These are phyloP conservation scores for Erebia aethiops DNA, from an alignment of 2,888 invertebrate species.

Conservation along the genomic window DNA sequence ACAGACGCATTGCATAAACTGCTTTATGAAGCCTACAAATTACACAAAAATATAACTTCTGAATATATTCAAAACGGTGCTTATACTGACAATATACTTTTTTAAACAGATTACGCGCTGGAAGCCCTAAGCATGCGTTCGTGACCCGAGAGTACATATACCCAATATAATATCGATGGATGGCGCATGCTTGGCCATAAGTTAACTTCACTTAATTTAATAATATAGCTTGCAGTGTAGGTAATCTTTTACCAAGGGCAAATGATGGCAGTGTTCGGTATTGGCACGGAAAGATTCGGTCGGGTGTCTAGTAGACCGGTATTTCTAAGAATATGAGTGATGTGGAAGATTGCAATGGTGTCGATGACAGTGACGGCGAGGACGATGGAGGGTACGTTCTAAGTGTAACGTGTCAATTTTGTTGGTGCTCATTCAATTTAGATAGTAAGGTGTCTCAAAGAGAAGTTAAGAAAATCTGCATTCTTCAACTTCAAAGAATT, in stretches of 20 bases:
- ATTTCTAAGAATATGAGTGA: slow-evolving; percentile 64
- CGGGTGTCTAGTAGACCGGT: slow-evolving; percentile 49
- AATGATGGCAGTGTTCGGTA: slow-evolving; percentile 68
- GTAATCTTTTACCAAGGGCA: slow-evolving; percentile 81
- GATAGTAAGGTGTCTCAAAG: slow-evolving; percentile 10
- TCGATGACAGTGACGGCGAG: slow-evolving; percentile 55
- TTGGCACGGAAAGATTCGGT: slow-evolving; percentile 60
- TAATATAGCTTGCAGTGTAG: slow-evolving; percentile 76
- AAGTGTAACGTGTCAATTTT: slow-evolving; percentile 25
- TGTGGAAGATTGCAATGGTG: slow-evolving; percentile 74
- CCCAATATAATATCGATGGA: slow-evolving; percentile 47
- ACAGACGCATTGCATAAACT: slow-evolving; percentile 1
- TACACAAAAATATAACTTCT: slow-evolving; percentile 33
- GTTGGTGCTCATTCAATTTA: slow-evolving; percentile 21
- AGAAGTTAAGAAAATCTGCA: background rate
- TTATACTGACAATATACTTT: slow-evolving; percentile 16
- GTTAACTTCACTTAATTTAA: slow-evolving; percentile 80
- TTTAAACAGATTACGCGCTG: slow-evolving; percentile 75
- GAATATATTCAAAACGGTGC: slow-evolving; percentile 37
- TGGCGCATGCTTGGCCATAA: slow-evolving; percentile 75
- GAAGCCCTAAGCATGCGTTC: slow-evolving; percentile 78
- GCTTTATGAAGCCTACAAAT: slow-evolving; percentile 20
- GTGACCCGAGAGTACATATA: slow-evolving; percentile 69
- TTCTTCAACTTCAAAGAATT: background rate
- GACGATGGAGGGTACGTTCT: slow-evolving; percentile 65